phyloP scores from a whole-genome alignment of 2,888 invertebrate species.

The Sphecodes monilicornis region DNA sequence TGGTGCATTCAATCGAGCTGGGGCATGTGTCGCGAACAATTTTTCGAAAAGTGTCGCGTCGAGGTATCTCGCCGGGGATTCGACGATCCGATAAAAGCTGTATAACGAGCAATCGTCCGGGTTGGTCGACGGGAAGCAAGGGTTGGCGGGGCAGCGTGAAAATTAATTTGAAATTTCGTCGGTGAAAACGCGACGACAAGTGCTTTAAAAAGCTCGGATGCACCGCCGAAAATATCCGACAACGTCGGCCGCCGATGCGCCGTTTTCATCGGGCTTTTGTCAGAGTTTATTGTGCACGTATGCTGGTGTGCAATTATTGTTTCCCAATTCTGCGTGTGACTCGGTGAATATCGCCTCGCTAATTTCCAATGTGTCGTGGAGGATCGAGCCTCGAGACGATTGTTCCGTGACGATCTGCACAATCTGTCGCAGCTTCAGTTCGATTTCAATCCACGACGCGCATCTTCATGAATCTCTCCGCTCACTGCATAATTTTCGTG shows the following conservation, averaged over 20 bases:
- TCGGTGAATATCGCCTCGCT: background rate
- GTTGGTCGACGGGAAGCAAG: background rate
- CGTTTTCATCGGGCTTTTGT: background rate
- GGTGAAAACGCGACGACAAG: background rate
- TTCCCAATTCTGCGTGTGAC: background rate
- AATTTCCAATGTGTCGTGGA: background rate
- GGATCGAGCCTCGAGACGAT: background rate
- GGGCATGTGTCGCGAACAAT: background rate
- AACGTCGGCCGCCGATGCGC: background rate
- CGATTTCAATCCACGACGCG: constrained; percentile 30
- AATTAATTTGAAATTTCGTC: background rate
- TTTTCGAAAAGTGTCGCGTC: background rate
- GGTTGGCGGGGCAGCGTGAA: background rate
- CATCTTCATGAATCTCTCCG: constrained; percentile 26
- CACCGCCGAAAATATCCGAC: background rate
- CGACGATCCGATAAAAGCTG: background rate
- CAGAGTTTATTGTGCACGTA: background rate
- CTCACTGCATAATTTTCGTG: background rate
- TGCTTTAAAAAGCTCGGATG: constrained; percentile 5
- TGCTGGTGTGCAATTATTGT: background rate
- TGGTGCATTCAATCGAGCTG: background rate
- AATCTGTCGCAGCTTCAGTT: background rate
- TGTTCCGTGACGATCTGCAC: constrained; percentile 18
- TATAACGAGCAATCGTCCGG: background rate
- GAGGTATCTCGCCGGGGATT: background rate